phyloP scores from a whole-genome alignment of 1,140 invertebrate species.

The Araneus ventricosus region DNA sequence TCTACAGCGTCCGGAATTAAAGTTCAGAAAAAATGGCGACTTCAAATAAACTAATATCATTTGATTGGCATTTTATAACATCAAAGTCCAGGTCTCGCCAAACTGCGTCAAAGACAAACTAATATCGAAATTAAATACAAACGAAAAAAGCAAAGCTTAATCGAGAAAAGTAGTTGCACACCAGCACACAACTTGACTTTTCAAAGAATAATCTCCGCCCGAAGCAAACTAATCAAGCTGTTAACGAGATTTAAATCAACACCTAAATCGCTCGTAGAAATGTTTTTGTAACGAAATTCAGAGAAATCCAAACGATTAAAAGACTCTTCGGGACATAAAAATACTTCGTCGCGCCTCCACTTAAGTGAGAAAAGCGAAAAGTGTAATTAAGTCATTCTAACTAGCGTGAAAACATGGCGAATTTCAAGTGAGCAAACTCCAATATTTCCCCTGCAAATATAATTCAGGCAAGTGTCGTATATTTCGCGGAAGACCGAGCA shows the following conservation, averaged over 20 bases:
- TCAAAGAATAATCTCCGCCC: neutral
- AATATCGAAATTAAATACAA: too few relatives aligned
- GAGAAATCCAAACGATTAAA: neutral
- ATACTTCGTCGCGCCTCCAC: neutral
- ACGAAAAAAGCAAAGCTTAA: too few relatives aligned
- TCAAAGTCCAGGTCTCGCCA: too few relatives aligned
- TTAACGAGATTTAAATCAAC: neutral
- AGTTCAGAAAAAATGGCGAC: too few relatives aligned
- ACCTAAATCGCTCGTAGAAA: neutral
- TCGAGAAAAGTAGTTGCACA: too few relatives aligned
- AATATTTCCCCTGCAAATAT: conserved; percentile 8
- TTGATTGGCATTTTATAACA: too few relatives aligned
- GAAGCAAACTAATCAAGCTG: neutral
- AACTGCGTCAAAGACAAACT: too few relatives aligned
- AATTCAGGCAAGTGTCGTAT: conserved; percentile 23
- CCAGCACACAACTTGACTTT: neutral
- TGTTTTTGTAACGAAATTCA: neutral
- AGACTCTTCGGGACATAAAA: neutral
- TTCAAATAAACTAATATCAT: too few relatives aligned
- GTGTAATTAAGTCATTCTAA: conserved; percentile 17
- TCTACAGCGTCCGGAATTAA: too few relatives aligned
- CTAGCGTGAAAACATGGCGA: neutral
- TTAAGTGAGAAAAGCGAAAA: neutral
- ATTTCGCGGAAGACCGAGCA: neutral
- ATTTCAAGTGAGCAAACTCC: neutral